Percentiles rank a stretch among this genome's conserved stretches.
phyloP scores from a whole-genome alignment of 2,888 invertebrate genomes.

The Ashinkailepas kermadecensis region DNA sequence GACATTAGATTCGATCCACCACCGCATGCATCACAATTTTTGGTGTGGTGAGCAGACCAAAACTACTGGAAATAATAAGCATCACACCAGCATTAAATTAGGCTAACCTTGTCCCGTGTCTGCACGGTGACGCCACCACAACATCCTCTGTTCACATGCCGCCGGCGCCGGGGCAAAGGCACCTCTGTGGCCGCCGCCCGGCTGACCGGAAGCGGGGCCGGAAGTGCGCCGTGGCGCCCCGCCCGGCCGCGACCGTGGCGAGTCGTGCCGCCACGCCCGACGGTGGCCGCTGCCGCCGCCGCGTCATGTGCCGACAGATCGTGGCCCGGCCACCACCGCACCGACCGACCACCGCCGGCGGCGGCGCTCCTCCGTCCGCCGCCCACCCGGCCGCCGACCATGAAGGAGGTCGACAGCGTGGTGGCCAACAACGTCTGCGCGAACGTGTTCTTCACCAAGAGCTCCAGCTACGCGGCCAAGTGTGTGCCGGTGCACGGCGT shows the following conservation, averaged over 20 bases:
- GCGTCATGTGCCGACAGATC: neutral
- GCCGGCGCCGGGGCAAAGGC: no score
- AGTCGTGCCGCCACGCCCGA: neutral
- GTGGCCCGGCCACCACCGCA: neutral
- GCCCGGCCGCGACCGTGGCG: neutral
- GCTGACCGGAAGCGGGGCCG: slow-evolving; percentile 9
- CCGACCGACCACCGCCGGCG: neutral
- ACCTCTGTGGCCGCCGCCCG: neutral
- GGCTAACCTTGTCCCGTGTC: no score
- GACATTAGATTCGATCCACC: no score
- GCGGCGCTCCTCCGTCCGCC: neutral
- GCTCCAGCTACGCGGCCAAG: slow-evolving; percentile 4
- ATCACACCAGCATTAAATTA: no score
- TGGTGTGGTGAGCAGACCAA: no score
- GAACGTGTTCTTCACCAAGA: slow-evolving; percentile 13
- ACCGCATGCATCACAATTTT: no score
- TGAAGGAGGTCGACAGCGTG: slow-evolving; percentile 4
- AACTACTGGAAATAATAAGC: no score
- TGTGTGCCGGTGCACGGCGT: neutral
- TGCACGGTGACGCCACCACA: no score
- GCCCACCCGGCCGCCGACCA: neutral
- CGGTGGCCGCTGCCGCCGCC: no score
- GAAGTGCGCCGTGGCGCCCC: neutral
- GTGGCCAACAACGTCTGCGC: slow-evolving; percentile 17
- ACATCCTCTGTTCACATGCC: no score